phyloP scores from a whole-genome alignment of 2,113 vertebrate species.

The Tonatia bakeri region DNA sequence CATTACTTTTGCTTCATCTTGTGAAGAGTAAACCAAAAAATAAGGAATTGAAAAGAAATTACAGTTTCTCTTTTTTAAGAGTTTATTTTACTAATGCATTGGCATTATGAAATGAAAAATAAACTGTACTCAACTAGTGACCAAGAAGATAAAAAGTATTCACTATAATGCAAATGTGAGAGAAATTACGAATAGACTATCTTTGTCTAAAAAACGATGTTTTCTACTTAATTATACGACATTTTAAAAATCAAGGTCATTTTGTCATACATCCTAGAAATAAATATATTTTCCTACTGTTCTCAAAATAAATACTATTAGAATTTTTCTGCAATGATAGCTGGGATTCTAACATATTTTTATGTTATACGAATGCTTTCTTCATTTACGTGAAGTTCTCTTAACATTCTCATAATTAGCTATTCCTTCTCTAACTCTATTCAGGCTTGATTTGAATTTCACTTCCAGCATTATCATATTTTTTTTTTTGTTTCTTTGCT shows the following conservation, averaged over 20 bases:
- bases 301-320: background rate
- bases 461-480: background rate
- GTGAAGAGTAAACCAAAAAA: background rate
- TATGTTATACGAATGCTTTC: background rate
- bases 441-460: background rate
- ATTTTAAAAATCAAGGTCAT: background rate
- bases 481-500: background rate
- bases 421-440: background rate
- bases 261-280: background rate
- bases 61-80: background rate
- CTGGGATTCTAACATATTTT: background rate
- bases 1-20: background rate
- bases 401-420: background rate
- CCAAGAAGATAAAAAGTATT: background rate
- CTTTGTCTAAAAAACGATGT: background rate
- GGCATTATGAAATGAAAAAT: background rate
- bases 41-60: background rate
- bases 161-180: background rate
- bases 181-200: background rate
- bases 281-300: background rate
- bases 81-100: background rate
- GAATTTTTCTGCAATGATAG: background rate
- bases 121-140: background rate
- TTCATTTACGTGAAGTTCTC: background rate
- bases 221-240: background rate